A percentile compares a stretch with the other conserved stretches of the same genome.
Evolutionary conservation across 2,888 invertebrate species (phyloP).

Genomic region (Nomada goodeniana): DNA sequence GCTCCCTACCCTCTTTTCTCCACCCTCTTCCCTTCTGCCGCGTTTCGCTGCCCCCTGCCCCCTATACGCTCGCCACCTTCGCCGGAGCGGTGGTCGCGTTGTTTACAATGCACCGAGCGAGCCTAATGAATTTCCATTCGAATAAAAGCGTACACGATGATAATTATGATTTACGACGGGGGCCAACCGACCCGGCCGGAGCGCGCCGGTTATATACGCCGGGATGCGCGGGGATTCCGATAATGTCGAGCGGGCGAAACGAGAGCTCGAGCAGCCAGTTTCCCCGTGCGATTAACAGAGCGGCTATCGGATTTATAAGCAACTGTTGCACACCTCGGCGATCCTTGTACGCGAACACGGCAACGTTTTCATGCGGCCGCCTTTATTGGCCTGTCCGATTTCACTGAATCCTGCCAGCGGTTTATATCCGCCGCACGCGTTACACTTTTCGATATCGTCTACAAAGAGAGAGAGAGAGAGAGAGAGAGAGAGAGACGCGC

Average conservation of each 20-base stretch:
- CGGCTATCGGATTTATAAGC: slow-evolving; percentile 47
- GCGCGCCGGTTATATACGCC: neutral
- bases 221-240: slow-evolving; percentile 48
- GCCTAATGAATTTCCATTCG: slow-evolving; percentile 80
- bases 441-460: neutral
- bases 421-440: neutral
- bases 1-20: too few relatives aligned
- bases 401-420: neutral
- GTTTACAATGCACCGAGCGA: slow-evolving; percentile 78
- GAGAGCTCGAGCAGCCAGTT: slow-evolving; percentile 38
- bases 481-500: neutral
- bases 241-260: slow-evolving; percentile 54
- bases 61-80: neutral
- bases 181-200: slow-evolving; percentile 12
- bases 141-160: slow-evolving; percentile 75
- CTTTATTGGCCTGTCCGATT: slow-evolving; percentile 21
- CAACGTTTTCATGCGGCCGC: slow-evolving; percentile 27
- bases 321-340: slow-evolving; percentile 31
- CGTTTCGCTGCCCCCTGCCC: neutral
- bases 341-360: neutral
- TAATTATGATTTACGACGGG: slow-evolving; percentile 71
- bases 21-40: slow-evolving; percentile 18
- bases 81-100: slow-evolving; percentile 55
- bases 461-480: too few relatives aligned
- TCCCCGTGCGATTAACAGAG: slow-evolving; percentile 41